Base-by-base conservation (phyloP, 1,140 invertebrate genomes). In the Drusus annulatus region DNA sequence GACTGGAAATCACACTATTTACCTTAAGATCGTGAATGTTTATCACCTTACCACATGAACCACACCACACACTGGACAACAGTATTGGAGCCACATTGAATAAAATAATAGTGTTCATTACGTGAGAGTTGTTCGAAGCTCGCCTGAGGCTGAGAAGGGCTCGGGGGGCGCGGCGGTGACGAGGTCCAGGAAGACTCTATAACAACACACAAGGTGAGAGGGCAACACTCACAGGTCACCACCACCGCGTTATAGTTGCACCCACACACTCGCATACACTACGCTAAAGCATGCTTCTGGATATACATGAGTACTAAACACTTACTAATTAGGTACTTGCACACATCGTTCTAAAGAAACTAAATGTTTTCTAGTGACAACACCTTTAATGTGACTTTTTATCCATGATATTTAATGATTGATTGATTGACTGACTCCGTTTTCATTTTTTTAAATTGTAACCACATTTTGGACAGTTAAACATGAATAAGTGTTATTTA, bases 101-200 rank as follows among this genome's bases (percentile, higher is more conserved):
- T 68, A 31, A 71, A 51, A 71, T 51, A 80, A 83, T 79, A 77
- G 73, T 79, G 63, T 77, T 71, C 28, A 88, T 89, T 89, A 89
- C 88, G 88, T 89, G 88, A 89, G 84, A 88, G 87, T 87, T 87
- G 87, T 84, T 89, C 88, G 87, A 88, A 88, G 88, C 87, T 88
- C 86, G 88, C 89, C 87, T 89, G 88, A 85, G 88, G 85, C 87
- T 89, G 88, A 84, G 87, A 86, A 74, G 88, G 88, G 85, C 88
- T 89, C 85, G 88, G 88, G 84, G 88, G 87, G 86, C 88, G 84
- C 83, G 88, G 88, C 81, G 87, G 87, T 85, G 88, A 88, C 84
- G 87, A 84, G 83, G 87, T 89, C 88, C 88, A 89, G 85, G 88
- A 87, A 85, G 87, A 86, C 85, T 88, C 88, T 89, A 89, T 88